A percentile compares a stretch with the other conserved stretches of the same genome.
Evolutionary conservation across 1,140 invertebrate genomes (phyloP).

Genomic region (Panagrolaimus sp.): DNA sequence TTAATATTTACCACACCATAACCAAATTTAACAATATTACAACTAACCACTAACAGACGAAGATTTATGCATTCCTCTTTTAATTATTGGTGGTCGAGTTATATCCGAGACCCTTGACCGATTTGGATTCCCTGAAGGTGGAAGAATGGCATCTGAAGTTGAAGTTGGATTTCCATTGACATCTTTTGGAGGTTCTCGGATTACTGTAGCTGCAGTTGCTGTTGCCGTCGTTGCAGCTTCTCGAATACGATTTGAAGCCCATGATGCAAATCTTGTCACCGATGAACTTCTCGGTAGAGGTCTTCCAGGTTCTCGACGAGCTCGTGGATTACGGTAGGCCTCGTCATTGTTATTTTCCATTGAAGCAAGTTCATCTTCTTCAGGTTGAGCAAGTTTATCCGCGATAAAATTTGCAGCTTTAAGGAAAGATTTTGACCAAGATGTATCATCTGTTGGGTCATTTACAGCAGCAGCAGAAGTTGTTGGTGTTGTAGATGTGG

Average conservation of each 20-base stretch:
- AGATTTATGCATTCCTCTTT: conserved; percentile 20
- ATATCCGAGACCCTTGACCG: not conserved
- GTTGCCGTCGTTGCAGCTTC: not conserved
- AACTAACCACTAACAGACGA: conserved; percentile 20
- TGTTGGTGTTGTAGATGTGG: too few species aligned
- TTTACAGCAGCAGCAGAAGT: conserved; percentile 29
- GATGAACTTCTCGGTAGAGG: conserved; percentile 17
- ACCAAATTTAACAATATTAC: not conserved
- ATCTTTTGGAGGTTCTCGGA: not conserved
- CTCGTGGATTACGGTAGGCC: not conserved
- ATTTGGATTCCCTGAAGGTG: not conserved
- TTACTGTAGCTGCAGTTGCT: not conserved
- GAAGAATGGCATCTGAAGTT: not conserved
- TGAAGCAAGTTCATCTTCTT: not conserved
- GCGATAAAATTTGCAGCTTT: conserved; percentile 53
- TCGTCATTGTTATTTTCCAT: conserved; percentile 11
- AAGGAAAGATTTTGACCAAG: conserved; percentile 51
- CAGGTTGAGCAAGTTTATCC: conserved; percentile 38
- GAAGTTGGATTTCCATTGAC: too few species aligned
- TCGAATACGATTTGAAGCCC: not conserved
- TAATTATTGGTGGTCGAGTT: not conserved
- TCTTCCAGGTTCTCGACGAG: not conserved
- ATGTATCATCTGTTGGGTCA: conserved; percentile 27
- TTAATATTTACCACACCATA: not conserved
- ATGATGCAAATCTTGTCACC: not conserved